A percentile compares a stretch with the other conserved stretches of the same genome.
Conservation (phyloP, 53 echinoderm and acorn worm genomes). For the Paelopatides confundens region DNA sequence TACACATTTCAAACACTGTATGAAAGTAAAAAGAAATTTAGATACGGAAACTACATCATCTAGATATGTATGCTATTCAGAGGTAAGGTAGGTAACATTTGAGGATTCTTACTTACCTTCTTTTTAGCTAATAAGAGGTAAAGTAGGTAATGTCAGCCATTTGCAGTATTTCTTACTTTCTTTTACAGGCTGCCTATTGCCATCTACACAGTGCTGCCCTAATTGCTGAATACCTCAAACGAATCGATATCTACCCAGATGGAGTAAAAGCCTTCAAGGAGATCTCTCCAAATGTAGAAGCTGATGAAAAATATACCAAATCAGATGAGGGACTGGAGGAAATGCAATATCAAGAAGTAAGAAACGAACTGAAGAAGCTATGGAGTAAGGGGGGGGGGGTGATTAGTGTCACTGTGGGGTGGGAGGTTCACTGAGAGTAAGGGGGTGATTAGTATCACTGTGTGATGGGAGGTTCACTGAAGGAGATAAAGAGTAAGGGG, state of each 20-base stretch:
- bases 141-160: too few species aligned
- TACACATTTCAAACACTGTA: too few species aligned
- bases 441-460: background rate
- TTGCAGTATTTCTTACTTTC: background rate
- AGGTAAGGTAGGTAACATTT: too few species aligned
- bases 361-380: background rate
- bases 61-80: too few species aligned
- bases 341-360: constrained; percentile 97
- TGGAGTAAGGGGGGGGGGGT: background rate
- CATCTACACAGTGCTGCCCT: constrained; percentile 97
- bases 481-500: too few species aligned
- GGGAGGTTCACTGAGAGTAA: too few species aligned
- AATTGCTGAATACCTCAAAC: constrained; percentile 92
- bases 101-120: too few species aligned
- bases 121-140: background rate
- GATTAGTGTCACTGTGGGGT: background rate
- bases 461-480: too few species aligned
- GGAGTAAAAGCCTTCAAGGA: constrained; percentile 88
- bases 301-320: constrained; percentile 92
- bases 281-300: constrained; percentile 90
- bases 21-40: too few species aligned
- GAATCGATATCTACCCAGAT: constrained; percentile 76
- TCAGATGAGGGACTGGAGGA: constrained; percentile 94
- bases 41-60: too few species aligned
- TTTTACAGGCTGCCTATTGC: constrained; percentile 88